Evolutionary conservation across 2,113 vertebrate species (phyloP), one percentile per base, ranked within the genome.

Genomic region (Gorsachius goisagi): DNA sequence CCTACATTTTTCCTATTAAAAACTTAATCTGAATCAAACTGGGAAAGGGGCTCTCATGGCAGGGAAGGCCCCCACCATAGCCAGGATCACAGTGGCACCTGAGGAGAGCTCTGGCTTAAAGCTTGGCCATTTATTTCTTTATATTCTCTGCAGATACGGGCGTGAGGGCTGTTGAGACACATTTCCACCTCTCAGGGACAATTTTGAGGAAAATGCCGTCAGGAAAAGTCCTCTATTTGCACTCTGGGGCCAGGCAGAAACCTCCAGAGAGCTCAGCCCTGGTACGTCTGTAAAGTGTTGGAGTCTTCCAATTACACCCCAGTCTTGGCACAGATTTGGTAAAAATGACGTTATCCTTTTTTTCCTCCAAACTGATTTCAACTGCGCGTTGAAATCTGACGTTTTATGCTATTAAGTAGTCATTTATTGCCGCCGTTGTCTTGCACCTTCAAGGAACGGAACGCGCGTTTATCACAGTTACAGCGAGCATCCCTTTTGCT

Each of bases 271-370:
- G 58, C 74, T 64, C 63, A 55, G 45, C 19, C 26, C 56, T 0
- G 0, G 5, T 1, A 41, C 5, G 0, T 4, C 59, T 5, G 41
- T 1, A 3, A 45, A 24, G 45, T 1, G 1, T 0, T 7, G 63
- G 69, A 18, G 9, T 15, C 19, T 41, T 16, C 64, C 66, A 77
- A 1, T 44, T 1, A 2, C 3, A 0, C 21, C 12, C 26, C 2
- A 2, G 14, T 9, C 12, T 35, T 17, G 35, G 27, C 83, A 9
- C 30, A 2, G 58, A 9, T 12, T 6, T 0, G 2, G 13, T 24
- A 11, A 44, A 50, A 37, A 0, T 12, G 6, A 2, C n/a, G 4
- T 37, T n/a, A 6, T 20, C 62, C 3, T 47, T 1, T 20, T 73
- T 35, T 24, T 22, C 56, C 86, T 50, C 62, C 68, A 28, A 15